Evolutionary conservation across 92 coral and sea anemone species (phyloP).

Genomic region (Porites divaricata): DNA sequence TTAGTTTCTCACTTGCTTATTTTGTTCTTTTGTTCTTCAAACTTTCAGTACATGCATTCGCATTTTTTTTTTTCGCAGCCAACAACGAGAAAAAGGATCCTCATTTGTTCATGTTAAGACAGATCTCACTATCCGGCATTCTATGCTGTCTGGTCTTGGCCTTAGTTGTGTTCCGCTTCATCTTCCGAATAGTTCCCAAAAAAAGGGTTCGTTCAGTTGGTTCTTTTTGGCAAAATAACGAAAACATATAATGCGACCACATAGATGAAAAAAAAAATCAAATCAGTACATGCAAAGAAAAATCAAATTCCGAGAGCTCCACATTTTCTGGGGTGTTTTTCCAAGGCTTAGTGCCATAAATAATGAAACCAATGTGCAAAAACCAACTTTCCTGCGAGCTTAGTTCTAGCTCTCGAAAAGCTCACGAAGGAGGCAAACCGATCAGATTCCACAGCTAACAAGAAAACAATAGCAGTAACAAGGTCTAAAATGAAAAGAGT

Average conservation of each 20-base stretch:
- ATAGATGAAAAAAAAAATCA: constrained; percentile 9
- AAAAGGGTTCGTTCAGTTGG: neutral
- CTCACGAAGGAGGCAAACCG: constrained; percentile 27
- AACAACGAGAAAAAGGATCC: neutral
- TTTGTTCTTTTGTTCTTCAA: no score
- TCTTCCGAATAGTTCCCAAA: neutral
- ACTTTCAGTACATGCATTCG: no score
- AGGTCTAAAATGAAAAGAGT: constrained; percentile 44
- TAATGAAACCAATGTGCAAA: constrained; percentile 48
- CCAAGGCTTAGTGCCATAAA: constrained; percentile 42
- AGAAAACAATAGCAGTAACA: constrained; percentile 35
- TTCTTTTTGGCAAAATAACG: neutral
- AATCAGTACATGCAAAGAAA: constrained; percentile 47
- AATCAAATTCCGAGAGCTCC: constrained; percentile 49
- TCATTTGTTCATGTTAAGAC: no score
- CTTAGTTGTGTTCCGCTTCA: neutral
- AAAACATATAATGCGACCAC: constrained; percentile 3
- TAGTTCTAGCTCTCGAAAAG: constrained; percentile 23
- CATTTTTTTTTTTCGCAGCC: no score
- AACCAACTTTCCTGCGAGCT: constrained; percentile 64
- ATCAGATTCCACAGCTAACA: constrained; percentile 33
- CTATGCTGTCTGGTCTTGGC: no score
- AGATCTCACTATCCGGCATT: no score
- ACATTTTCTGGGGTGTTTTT: constrained; percentile 14
- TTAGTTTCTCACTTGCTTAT: no score